A percentile compares a stretch with the other conserved stretches of the same genome.
These are phyloP conservation scores for Ophioninae sp. DNA, from an alignment of 2,888 invertebrate species.

Conservation along the genomic window DNA sequence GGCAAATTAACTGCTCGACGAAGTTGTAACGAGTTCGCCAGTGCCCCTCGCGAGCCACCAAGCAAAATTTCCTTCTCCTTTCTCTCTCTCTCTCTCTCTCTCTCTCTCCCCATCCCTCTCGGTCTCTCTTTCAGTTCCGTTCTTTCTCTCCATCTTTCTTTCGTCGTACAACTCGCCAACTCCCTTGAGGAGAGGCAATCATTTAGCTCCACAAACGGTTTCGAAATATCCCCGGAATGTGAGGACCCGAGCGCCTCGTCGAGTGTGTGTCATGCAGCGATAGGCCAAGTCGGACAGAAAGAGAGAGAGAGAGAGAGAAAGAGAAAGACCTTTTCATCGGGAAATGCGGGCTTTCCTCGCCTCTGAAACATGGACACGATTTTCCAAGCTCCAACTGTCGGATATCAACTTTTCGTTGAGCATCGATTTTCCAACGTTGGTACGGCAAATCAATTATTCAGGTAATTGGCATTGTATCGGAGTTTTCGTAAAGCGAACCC, in stretches of 20 bases:
- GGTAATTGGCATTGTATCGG: background rate
- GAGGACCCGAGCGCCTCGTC: constrained; percentile 5
- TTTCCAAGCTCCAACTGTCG: background rate
- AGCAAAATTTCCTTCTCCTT: constrained; percentile 12
- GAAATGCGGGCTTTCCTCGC: constrained; percentile 8
- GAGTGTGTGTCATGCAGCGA: constrained; percentile 48
- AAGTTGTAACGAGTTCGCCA: constrained; percentile 73
- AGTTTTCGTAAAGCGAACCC: background rate
- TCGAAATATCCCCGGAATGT: constrained; percentile 35
- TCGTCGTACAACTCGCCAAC: constrained; percentile 10
- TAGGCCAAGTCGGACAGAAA: background rate
- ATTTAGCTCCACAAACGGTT: constrained; percentile 60
- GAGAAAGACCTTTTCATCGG: constrained; percentile 14
- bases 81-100: constrained; percentile 8
- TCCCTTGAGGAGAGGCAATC: constrained; percentile 43
- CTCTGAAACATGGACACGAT: constrained; percentile 23
- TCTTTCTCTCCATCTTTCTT: constrained; percentile 26
- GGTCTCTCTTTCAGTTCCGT: constrained; percentile 27
- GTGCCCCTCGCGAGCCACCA: constrained; percentile 51
- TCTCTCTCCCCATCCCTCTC: constrained; percentile 16
- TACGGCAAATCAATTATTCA: constrained; percentile 23
- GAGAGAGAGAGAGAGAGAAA: background rate
- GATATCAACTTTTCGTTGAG: background rate
- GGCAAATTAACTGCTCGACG: constrained; percentile 73
- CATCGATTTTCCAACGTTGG: background rate